Base-by-base conservation (phyloP, 2,888 invertebrate species). In the Dastarcus helophoroides region DNA sequence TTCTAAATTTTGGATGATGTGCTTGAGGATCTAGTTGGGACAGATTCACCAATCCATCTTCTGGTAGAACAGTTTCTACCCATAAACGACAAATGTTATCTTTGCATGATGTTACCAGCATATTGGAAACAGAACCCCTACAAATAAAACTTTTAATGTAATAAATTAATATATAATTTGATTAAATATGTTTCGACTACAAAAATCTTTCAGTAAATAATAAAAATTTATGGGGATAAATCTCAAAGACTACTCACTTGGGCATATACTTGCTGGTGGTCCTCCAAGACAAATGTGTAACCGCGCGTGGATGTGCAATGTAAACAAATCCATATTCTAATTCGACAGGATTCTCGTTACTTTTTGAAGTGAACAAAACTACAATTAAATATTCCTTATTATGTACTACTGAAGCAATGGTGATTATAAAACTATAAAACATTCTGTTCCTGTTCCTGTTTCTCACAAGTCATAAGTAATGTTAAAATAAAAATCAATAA, bases 191-290 rank as follows among this genome's bases (percentile, higher is more conserved):
- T 7, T 21, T 21, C 16, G 9, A n/a, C n/a, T n/a, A n/a, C n/a
- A n/a, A n/a, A n/a, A n/a, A n/a, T n/a, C n/a, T n/a, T n/a, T n/a
- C n/a, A n/a, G n/a, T n/a, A n/a, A n/a, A n/a, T n/a, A n/a, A n/a
- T n/a, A n/a, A n/a, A n/a, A n/a, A n/a, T n/a, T n/a, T n/a, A n/a
- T n/a, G n/a, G n/a, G n/a, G n/a, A n/a, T n/a, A n/a, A n/a, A n/a
- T n/a, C n/a, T n/a, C n/a, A n/a, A n/a, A n/a, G 14, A 11, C 4
- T 36, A 58, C 68, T 66, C 66, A 89, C 88, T 91, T 91, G 29
- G 97, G 95, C 94, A 98, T 95, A 54, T 95, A 97, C 67, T 95
- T 94, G 68, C 97, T 97, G 28, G 97, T 97, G 61, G 91, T 91
- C 41, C 98, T 73, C 98, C 98, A 99, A 28, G 94, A 91, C 41